Conservation (phyloP, 2,888 invertebrate genomes). For the Perithous albicinctus region DNA sequence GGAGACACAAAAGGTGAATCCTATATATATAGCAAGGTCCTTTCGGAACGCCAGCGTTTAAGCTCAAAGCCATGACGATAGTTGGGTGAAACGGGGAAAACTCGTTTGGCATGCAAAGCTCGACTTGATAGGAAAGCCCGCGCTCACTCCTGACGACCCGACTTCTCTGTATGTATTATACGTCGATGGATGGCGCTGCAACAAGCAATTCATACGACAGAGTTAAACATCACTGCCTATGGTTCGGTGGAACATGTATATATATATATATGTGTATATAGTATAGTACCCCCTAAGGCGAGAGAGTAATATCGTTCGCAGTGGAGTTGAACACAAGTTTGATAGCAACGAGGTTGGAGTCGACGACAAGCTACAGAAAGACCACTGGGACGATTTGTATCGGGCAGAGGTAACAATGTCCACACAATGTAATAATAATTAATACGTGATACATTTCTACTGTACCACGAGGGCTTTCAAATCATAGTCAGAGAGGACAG, state of each 20-base stretch:
- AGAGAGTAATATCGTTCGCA: conserved; percentile 21
- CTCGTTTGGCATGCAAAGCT: conserved; percentile 59
- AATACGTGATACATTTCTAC: neutral
- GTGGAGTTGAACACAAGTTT: conserved; percentile 29
- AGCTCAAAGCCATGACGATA: conserved; percentile 53
- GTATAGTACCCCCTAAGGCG: conserved; percentile 8
- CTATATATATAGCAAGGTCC: neutral
- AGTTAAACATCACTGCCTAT: conserved; percentile 31
- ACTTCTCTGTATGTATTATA: conserved; percentile 14
- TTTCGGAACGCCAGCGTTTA: conserved; percentile 44
- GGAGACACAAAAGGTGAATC: neutral
- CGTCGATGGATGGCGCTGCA: conserved; percentile 35
- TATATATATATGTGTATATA: neutral
- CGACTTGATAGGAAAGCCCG: conserved; percentile 48
- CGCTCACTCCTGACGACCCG: neutral
- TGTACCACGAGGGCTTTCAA: neutral
- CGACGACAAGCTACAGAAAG: conserved; percentile 9
- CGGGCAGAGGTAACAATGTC: neutral
- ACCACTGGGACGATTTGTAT: conserved; percentile 18
- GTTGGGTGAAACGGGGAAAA: conserved; percentile 35
- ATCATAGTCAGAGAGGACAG: neutral
- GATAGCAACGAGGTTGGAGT: conserved; percentile 9
- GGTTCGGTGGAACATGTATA: neutral
- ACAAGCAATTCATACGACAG: conserved; percentile 53
- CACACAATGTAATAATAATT: neutral